Evolutionary conservation across 1,140 invertebrate species (phyloP).

Genomic region (Kradibia gibbosae): DNA sequence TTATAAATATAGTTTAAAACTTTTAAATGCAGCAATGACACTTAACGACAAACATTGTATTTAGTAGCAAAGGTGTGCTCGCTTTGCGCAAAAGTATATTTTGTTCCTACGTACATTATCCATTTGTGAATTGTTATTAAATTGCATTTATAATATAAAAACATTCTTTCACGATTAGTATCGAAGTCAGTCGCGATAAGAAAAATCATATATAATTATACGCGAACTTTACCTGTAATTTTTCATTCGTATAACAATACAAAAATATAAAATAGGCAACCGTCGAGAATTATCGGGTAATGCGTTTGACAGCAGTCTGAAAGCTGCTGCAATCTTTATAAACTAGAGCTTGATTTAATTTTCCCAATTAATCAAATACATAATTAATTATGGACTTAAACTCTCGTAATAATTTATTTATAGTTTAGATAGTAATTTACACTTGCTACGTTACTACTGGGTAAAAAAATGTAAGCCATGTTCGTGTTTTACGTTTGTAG

Average conservation of each 20-base stretch:
- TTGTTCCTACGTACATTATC: background rate
- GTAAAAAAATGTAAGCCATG: background rate
- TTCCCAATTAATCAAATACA: background rate
- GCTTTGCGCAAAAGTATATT: no score
- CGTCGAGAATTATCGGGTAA: background rate
- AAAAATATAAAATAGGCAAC: slow-evolving; percentile 11
- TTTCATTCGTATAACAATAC: background rate
- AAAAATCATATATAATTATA: slow-evolving; percentile 30
- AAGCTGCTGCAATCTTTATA: background rate
- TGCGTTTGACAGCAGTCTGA: background rate
- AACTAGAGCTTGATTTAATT: background rate
- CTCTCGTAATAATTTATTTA: background rate
- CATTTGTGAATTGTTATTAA: background rate
- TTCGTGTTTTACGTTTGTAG: background rate
- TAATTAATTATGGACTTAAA: background rate
- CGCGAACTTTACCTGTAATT: slow-evolving; percentile 6
- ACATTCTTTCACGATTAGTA: background rate
- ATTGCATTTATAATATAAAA: background rate
- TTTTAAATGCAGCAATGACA: no score
- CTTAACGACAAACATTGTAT: no score
- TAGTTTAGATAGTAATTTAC: background rate
- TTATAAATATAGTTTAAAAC: slow-evolving; percentile 34
- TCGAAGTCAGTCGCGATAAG: background rate
- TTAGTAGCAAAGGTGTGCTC: no score
- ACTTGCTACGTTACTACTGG: background rate